Conservation (phyloP, 2,888 invertebrate genomes). For the Sericinus montela region DNA sequence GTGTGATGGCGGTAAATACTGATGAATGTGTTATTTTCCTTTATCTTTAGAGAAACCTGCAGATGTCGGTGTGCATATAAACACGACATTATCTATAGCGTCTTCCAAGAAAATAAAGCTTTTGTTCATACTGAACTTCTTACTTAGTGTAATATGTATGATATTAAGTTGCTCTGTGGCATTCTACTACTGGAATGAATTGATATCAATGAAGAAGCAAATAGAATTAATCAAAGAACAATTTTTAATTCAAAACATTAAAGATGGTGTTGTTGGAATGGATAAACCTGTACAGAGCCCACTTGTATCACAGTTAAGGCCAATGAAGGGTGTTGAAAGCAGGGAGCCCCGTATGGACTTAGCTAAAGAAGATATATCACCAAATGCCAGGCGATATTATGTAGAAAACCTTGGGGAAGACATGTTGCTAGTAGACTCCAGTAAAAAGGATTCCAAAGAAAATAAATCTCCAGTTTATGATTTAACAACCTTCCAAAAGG, state of each 20-base stretch:
- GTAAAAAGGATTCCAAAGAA: conserved; percentile 50
- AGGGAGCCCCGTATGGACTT: conserved; percentile 46
- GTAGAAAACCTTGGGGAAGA: conserved; percentile 64
- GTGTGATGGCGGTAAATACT: neutral
- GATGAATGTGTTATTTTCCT: conserved; percentile 14
- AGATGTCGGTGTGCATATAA: conserved; percentile 70
- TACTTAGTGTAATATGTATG: conserved; percentile 62
- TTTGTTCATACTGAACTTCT: conserved; percentile 64
- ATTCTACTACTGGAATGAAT: conserved; percentile 68
- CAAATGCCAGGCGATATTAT: conserved; percentile 48
- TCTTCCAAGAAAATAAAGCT: conserved; percentile 74
- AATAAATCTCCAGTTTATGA: conserved; percentile 41
- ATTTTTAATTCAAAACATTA: conserved; percentile 45
- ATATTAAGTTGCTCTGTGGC: conserved; percentile 59
- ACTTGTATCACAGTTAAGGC: conserved; percentile 38
- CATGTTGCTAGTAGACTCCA: conserved; percentile 60
- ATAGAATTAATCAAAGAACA: conserved; percentile 59
- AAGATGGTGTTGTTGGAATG: conserved; percentile 29
- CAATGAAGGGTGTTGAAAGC: conserved; percentile 31
- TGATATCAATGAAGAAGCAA: conserved; percentile 59
- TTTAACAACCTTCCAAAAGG: conserved; percentile 48
- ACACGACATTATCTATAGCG: conserved; percentile 69
- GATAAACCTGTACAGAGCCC: conserved; percentile 49
- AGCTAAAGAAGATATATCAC: conserved; percentile 31
- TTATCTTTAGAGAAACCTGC: conserved; percentile 58